phyloP scores from a whole-genome alignment of 2,113 vertebrate genomes.

The Brachyhypopomus occidentalis region DNA sequence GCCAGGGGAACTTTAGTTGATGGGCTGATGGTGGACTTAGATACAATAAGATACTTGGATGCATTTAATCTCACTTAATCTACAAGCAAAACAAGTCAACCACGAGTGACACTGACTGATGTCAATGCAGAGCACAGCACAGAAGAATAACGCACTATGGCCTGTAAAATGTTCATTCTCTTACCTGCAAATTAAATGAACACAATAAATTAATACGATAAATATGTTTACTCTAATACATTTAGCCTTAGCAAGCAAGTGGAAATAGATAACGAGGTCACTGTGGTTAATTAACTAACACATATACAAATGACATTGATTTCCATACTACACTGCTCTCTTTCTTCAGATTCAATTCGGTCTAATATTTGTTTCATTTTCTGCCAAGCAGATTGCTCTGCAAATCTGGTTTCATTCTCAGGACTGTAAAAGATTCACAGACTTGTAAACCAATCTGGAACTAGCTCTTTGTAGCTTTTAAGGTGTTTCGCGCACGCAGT shows the following conservation, averaged over 20 bases:
- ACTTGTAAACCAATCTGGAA: not conserved
- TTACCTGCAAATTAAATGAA: not conserved
- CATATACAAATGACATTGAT: slow-evolving; percentile 1
- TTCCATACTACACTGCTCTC: not conserved
- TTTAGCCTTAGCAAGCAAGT: not conserved
- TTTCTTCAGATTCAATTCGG: not conserved
- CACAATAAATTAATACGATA: not conserved
- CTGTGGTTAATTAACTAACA: slow-evolving; percentile 14
- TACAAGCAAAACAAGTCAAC: not conserved
- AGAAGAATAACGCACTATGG: not conserved
- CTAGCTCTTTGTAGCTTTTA: not conserved
- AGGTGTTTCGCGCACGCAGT: not conserved
- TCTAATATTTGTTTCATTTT: not conserved
- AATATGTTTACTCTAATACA: not conserved
- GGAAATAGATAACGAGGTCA: slow-evolving; percentile 31
- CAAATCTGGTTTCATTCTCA: too few species aligned
- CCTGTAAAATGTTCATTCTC: too few species aligned
- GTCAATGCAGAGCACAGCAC: not conserved
- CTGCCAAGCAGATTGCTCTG: too few species aligned
- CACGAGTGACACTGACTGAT: not conserved
- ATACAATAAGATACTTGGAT: not conserved
- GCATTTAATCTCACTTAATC: not conserved
- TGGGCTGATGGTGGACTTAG: not conserved
- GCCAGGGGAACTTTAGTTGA: not conserved
- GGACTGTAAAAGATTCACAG: too few species aligned